Evolutionary conservation across 2,797 vertebrate species (phyloP).

Genomic region (Muscicapa comitata): DNA sequence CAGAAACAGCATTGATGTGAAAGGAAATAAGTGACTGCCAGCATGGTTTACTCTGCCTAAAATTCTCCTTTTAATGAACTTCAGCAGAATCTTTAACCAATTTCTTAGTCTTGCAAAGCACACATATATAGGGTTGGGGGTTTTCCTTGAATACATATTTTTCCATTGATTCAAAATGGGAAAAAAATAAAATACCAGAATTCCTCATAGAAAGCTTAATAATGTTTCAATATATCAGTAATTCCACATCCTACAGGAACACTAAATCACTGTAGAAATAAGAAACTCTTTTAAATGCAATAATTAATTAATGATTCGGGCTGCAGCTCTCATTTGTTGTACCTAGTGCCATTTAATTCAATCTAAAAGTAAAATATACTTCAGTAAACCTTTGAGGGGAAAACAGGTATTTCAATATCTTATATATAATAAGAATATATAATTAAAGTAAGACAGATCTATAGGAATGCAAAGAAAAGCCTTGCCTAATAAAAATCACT

Average conservation of each 20-base stretch:
- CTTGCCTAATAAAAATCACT: not conserved
- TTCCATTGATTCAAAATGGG: accelerated
- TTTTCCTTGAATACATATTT: not conserved
- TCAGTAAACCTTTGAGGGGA: not conserved
- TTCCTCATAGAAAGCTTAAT: not conserved
- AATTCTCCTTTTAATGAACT: not conserved
- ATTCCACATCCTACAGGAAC: not conserved
- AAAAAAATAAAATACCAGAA: not conserved
- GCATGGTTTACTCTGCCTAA: not conserved
- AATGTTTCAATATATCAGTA: not conserved
- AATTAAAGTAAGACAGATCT: not conserved
- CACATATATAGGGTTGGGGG: accelerated
- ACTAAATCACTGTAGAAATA: not conserved
- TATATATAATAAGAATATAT: not conserved
- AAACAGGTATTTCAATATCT: not conserved
- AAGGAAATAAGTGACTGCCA: not conserved
- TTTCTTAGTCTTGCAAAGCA: not conserved
- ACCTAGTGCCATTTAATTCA: not conserved
- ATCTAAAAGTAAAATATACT: not conserved
- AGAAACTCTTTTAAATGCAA: not conserved
- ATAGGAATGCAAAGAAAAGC: not conserved
- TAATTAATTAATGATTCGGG: not conserved
- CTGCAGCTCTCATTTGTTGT: not conserved
- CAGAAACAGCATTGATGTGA: not conserved
- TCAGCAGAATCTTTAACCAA: not conserved